Base-by-base conservation (phyloP, 2,888 invertebrate species). In the Calameuta filiformis region DNA sequence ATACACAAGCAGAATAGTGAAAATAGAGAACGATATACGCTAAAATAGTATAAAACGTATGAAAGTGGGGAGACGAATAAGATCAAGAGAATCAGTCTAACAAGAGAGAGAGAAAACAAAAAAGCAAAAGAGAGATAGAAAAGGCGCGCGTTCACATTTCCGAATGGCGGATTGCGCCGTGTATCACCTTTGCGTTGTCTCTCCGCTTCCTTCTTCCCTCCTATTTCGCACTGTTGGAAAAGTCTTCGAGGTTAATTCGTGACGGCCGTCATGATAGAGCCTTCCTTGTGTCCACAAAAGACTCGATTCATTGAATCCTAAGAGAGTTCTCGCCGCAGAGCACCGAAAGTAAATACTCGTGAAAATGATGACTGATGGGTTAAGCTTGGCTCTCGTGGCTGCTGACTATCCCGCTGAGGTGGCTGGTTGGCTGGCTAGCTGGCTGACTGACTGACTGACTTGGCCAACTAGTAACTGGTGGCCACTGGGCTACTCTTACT, bases 161-260 rank as follows among this genome's bases (percentile, higher is more conserved):
- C 71, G 71, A 71, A 71, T 71, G 71, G 71, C 71, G 71, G 34
- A 34, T 71, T 11, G 56, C 56, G 56, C 56, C 23, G 23, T 56
- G 56, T 56, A 56, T 56, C 56, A 56, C 71, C 31, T 71, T 34
- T 34, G 31, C 31, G 33, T 71, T 71, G 34, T 34, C 33, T 69
- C 30, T 71, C 12, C 33, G 23, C 12, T 71, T 71, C 71, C 68
- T 68, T 34, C 35, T 40, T 40, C 56, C 37, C 30, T 37, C 31
- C 75, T 35, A 30, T 37, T 75, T 75, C 68, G 80, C 79, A 77
- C 71, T 11, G 31, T 34, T 68, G 73, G 68, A 56, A 68, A 80
- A 76, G 78, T 75, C 76, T 69, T 74, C 78, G 77, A 73, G 83
- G 79, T 84, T 79, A 81, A 81, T 85, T 78, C 69, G 78, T 78